These are phyloP conservation scores for Ctenopoma multispine DNA, from an alignment of 2,797 vertebrate genomes.

Conservation along the genomic window DNA sequence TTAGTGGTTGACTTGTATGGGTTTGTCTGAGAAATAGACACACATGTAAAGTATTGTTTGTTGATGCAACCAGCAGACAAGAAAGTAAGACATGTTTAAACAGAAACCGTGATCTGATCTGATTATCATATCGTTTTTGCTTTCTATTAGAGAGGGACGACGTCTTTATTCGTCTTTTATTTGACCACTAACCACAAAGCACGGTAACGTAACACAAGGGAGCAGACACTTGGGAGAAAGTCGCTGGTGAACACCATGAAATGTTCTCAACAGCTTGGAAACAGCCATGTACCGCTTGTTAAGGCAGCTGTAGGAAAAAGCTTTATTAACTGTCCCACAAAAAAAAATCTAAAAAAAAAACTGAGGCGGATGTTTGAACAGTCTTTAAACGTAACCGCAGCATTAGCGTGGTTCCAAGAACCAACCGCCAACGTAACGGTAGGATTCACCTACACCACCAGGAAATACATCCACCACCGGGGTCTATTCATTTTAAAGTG, in stretches of 20 bases:
- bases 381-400: slow-evolving; percentile 13
- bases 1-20: slow-evolving; percentile 32
- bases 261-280: not conserved
- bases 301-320: slow-evolving; percentile 1
- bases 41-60: not conserved
- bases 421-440: slow-evolving; percentile 12
- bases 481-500: slow-evolving; percentile 4
- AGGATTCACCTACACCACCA: slow-evolving; percentile 50
- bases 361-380: slow-evolving; percentile 27
- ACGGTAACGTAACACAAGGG: not conserved
- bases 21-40: slow-evolving; percentile 16
- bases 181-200: too few species aligned
- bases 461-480: slow-evolving; percentile 35
- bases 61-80: not conserved
- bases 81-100: not conserved
- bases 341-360: not conserved
- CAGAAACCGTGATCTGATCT: too few species aligned
- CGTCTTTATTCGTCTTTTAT: too few species aligned
- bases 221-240: not conserved
- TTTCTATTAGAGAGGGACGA: too few species aligned
- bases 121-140: too few species aligned
- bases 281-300: not conserved
- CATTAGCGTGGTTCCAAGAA: slow-evolving; percentile 11
- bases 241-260: not conserved
- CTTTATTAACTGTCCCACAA: not conserved